Evolutionary conservation across 2,113 vertebrate species (phyloP).

Genomic region (Litocranius walleri): DNA sequence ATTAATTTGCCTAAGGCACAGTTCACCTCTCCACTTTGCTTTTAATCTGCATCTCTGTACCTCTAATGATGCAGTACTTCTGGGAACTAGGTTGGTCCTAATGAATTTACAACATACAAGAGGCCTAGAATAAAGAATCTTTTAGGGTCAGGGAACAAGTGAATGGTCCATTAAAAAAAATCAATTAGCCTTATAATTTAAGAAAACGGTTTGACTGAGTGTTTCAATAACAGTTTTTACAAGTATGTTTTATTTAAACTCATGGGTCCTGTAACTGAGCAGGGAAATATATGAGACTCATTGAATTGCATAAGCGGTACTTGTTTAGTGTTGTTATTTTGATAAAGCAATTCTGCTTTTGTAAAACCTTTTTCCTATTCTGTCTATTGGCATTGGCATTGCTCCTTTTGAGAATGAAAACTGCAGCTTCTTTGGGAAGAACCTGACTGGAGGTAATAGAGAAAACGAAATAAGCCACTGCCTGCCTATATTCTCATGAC

Average conservation of each 20-base stretch:
- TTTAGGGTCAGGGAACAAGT: constrained; percentile 79
- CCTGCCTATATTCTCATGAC: background rate
- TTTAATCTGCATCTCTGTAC: constrained; percentile 73
- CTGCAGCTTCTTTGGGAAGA: background rate
- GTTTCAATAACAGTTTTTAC: constrained; percentile 78
- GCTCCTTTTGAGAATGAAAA: background rate
- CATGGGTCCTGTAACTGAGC: constrained; percentile 16
- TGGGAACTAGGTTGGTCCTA: constrained; percentile 84
- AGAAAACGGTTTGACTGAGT: constrained; percentile 76
- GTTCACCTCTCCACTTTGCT: constrained; percentile 63
- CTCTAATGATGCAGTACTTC: constrained; percentile 84
- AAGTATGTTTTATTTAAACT: constrained; percentile 72
- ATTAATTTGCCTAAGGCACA: constrained; percentile 59
- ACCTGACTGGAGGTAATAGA: background rate
- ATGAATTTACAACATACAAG: constrained; percentile 85
- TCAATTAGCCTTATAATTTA: constrained; percentile 85
- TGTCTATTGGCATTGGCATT: background rate
- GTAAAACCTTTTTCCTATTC: background rate
- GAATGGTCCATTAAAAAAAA: constrained; percentile 83
- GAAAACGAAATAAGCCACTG: background rate
- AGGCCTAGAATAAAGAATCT: constrained; percentile 83
- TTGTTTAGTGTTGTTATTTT: background rate
- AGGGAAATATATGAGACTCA: constrained; percentile 56
- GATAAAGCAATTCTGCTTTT: background rate
- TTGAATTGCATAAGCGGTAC: constrained; percentile 18